These are phyloP conservation scores for Drosophila engyochracea DNA, from an alignment of 2,888 invertebrate genomes.

Conservation along the genomic window DNA sequence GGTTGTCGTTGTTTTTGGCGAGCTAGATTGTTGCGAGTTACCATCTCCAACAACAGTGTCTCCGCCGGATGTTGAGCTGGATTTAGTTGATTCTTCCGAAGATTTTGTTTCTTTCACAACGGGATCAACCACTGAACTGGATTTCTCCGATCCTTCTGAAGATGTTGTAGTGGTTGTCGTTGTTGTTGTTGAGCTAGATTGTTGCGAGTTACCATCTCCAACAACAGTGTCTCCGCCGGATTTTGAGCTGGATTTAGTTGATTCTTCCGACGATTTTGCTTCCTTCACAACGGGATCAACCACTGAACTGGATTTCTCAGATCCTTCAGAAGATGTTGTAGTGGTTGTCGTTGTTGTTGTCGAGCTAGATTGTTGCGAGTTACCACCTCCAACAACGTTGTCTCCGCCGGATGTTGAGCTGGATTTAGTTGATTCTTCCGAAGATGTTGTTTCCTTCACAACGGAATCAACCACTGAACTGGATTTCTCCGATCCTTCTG, in stretches of 20 bases:
- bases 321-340: not conserved
- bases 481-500: no score
- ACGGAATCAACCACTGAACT: not conserved
- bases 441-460: not conserved
- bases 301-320: not conserved
- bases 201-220: not conserved
- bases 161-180: conserved; percentile 18
- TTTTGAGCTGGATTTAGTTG: not conserved
- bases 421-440: not conserved
- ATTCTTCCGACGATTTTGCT: conserved; percentile 2
- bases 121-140: not conserved
- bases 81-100: not conserved
- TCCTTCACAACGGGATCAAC: not conserved
- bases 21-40: not conserved
- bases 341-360: conserved; percentile 16
- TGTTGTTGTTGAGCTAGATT: conserved; percentile 15
- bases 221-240: not conserved
- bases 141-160: not conserved
- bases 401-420: not conserved
- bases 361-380: conserved; percentile 12
- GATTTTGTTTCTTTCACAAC: not conserved
- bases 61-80: not conserved
- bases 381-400: not conserved
- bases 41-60: not conserved
- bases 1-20: conserved; percentile 9